phyloP scores from a whole-genome alignment of 2,888 invertebrate species.

The Salpingus planirostris region DNA sequence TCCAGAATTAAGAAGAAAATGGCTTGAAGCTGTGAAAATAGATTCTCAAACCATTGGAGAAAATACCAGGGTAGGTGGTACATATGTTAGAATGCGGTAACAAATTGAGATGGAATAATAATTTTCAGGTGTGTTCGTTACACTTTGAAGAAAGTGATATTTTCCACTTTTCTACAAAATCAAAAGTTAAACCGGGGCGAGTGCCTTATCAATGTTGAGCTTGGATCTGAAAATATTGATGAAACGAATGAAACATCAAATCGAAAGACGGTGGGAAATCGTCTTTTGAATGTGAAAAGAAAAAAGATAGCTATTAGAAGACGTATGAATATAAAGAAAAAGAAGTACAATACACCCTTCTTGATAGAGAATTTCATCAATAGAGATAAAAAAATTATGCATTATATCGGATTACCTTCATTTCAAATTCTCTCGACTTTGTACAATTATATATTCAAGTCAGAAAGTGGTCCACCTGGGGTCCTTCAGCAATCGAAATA shows the following conservation, averaged over 20 bases:
- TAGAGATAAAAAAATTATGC: slow-evolving; percentile 1
- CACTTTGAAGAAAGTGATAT: slow-evolving; percentile 2
- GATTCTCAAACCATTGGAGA: slow-evolving; percentile 1
- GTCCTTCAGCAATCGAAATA: background rate
- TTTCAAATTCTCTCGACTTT: background rate
- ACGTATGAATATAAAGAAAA: background rate
- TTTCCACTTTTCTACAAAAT: slow-evolving; percentile 2
- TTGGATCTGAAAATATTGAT: background rate
- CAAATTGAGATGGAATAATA: background rate
- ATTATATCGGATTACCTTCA: background rate
- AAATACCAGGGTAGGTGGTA: slow-evolving; percentile 1
- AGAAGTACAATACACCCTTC: background rate
- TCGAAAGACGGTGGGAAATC: background rate
- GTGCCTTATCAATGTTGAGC: slow-evolving; percentile 1
- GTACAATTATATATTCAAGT: slow-evolving; percentile 2
- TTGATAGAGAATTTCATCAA: slow-evolving; percentile 1
- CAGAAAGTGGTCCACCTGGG: slow-evolving; percentile 2
- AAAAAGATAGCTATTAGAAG: background rate
- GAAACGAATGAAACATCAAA: background rate
- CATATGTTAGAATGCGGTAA: background rate
- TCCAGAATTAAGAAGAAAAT: slow-evolving; percentile 1
- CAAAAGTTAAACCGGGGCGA: slow-evolving; percentile 3
- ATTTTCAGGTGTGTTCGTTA: background rate
- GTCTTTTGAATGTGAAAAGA: background rate
- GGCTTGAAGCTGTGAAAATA: slow-evolving; percentile 3